Conservation (phyloP, 2,888 invertebrate species). For the Drosophila algonquin region DNA sequence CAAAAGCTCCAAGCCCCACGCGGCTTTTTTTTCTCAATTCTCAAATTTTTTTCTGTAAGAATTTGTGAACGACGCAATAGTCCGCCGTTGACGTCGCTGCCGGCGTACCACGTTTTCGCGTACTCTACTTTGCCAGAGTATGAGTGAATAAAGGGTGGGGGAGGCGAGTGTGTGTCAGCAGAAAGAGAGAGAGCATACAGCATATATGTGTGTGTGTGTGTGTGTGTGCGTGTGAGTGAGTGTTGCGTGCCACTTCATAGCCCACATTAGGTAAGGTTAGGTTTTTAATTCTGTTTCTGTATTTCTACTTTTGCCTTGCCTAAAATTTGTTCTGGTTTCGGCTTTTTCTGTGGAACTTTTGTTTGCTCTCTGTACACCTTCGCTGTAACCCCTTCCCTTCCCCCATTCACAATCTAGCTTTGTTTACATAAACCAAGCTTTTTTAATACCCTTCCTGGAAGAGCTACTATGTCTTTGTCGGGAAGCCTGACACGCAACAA, state of each 20-base stretch:
- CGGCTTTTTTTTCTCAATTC: background rate
- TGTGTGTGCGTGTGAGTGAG: constrained; percentile 21
- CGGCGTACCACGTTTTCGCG: constrained; percentile 68
- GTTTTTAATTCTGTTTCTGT: constrained; percentile 72
- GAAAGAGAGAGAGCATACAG: constrained; percentile 5
- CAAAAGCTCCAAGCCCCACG: no score
- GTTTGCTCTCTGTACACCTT: background rate
- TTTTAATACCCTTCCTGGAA: background rate
- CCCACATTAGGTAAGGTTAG: constrained; percentile 81
- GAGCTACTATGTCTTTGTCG: no score
- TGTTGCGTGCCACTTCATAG: constrained; percentile 59
- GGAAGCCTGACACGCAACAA: background rate
- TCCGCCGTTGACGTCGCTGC: constrained; percentile 29
- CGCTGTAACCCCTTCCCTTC: constrained; percentile 12
- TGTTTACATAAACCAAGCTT: constrained; percentile 70
- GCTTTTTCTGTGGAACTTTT: constrained; percentile 29
- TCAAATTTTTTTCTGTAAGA: constrained; percentile 25
- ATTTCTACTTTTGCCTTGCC: constrained; percentile 60
- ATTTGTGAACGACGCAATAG: constrained; percentile 73
- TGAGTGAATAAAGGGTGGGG: constrained; percentile 6
- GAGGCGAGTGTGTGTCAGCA: constrained; percentile 4
- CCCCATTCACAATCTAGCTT: constrained; percentile 37
- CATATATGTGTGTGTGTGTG: background rate
- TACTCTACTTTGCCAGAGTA: background rate
- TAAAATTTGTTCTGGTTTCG: constrained; percentile 42